phyloP scores from a whole-genome alignment of 2,888 invertebrate species.

The Macrophya annulata region DNA sequence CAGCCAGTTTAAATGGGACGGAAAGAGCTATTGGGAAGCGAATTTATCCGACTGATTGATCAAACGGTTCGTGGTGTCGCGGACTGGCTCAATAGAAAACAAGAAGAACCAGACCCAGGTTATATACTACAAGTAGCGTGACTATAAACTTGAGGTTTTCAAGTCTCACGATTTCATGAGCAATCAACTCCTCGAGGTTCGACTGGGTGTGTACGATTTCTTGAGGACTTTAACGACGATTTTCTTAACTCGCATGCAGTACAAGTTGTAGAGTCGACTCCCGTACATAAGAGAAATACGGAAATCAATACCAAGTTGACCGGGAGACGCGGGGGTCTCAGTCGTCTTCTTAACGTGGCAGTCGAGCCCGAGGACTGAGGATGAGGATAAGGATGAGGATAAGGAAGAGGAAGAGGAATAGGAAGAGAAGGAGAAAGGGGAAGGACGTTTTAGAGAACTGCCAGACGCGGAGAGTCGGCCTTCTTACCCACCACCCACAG shows the following conservation, averaged over 20 bases:
- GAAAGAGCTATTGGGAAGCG: slow-evolving; percentile 65
- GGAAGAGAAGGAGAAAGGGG: slow-evolving; percentile 58
- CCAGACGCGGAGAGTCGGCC: slow-evolving; percentile 35
- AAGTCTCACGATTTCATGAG: background rate
- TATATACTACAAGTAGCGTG: background rate
- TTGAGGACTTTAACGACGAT: background rate
- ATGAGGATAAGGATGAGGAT: slow-evolving; percentile 49
- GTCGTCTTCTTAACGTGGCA: slow-evolving; percentile 53
- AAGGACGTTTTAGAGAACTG: slow-evolving; percentile 54
- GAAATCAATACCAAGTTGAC: slow-evolving; percentile 54
- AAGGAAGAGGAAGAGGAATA: slow-evolving; percentile 60
- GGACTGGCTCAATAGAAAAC: background rate
- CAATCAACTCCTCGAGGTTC: background rate
- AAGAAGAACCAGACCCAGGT: background rate
- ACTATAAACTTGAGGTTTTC: slow-evolving; percentile 18
- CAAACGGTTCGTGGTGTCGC: slow-evolving; percentile 62
- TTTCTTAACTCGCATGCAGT: background rate
- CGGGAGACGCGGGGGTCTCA: slow-evolving; percentile 29
- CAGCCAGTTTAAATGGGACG: slow-evolving; percentile 40
- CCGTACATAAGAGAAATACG: slow-evolving; percentile 13
- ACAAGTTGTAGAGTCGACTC: background rate
- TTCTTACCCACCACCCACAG: slow-evolving; percentile 22
- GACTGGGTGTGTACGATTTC: background rate
- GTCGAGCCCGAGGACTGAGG: slow-evolving; percentile 54
- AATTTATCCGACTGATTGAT: slow-evolving; percentile 73